phyloP scores from a whole-genome alignment of 1,140 invertebrate species.

The Neodiprion virginianus region DNA sequence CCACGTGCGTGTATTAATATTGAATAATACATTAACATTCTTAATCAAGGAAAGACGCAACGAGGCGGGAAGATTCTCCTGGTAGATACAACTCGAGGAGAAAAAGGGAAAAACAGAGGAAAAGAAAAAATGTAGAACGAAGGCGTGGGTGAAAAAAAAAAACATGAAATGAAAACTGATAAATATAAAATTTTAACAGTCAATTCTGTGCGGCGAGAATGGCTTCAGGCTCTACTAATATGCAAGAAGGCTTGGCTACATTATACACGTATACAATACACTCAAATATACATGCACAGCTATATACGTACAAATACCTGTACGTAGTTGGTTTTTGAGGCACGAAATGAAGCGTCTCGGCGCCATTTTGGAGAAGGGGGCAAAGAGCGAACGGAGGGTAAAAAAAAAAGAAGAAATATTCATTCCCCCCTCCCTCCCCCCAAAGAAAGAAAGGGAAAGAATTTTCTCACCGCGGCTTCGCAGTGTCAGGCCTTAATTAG shows the following conservation, averaged over 20 bases:
- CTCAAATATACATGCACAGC: too few species aligned
- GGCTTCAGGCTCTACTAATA: too few species aligned
- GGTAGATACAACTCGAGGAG: too few species aligned
- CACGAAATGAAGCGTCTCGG: not conserved
- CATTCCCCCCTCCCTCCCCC: not conserved
- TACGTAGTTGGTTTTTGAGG: not conserved
- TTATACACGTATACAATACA: too few species aligned
- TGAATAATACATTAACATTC: too few species aligned
- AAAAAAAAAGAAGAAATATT: conserved; percentile 8
- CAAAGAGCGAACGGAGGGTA: not conserved
- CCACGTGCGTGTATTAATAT: too few species aligned
- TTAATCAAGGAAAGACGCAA: too few species aligned
- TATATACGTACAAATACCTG: too few species aligned
- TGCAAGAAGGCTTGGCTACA: too few species aligned
- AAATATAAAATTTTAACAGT: conserved; percentile 9
- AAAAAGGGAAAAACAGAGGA: too few species aligned
- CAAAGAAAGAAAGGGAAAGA: conserved; percentile 7
- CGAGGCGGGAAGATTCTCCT: too few species aligned
- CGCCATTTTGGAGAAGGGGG: not conserved
- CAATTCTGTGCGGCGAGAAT: not conserved
- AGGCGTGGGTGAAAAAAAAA: not conserved
- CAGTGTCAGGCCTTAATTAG: conserved; percentile 25
- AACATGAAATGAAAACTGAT: not conserved
- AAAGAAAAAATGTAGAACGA: too few species aligned
- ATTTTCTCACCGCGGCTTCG: not conserved